Conservation (phyloP, 2,888 invertebrate genomes). For the Bedellia somnulentella region DNA sequence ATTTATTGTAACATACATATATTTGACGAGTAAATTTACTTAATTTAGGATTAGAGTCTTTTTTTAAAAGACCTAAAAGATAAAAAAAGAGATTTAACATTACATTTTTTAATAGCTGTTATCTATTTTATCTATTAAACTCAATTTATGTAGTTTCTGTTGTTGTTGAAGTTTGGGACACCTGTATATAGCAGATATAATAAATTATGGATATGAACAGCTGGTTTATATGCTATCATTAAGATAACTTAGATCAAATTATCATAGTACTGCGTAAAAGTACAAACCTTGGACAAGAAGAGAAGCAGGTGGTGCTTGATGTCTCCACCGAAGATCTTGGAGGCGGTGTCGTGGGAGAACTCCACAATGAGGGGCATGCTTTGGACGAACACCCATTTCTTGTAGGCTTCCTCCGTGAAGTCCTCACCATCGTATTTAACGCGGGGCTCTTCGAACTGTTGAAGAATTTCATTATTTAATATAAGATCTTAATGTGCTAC, state of each 20-base stretch:
- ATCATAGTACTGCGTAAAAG: too few species aligned
- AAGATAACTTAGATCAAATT: neutral
- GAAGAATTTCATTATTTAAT: too few species aligned
- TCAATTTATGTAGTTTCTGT: neutral
- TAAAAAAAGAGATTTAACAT: neutral
- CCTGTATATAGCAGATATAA: too few species aligned
- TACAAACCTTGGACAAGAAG: slow-evolving; percentile 83
- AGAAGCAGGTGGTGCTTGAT: slow-evolving; percentile 95
- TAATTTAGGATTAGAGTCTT: too few species aligned
- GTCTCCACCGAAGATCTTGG: slow-evolving; percentile 97
- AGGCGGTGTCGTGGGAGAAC: slow-evolving; percentile 96
- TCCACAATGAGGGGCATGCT: slow-evolving; percentile 90
- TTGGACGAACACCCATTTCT: slow-evolving; percentile 81
- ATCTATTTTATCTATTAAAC: neutral
- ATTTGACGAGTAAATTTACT: too few species aligned
- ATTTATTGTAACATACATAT: too few species aligned
- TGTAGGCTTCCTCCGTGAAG: slow-evolving; percentile 66
- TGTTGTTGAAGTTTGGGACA: too few species aligned
- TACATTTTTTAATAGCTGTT: neutral
- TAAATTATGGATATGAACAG: too few species aligned
- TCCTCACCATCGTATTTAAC: slow-evolving; percentile 72
- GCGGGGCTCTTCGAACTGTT: slow-evolving; percentile 83
- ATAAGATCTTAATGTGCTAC: too few species aligned
- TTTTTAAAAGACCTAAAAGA: too few species aligned
- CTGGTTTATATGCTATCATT: neutral